Evolutionary conservation across 2,113 vertebrate species (phyloP).

Genomic region (Corynorhinus townsendii): DNA sequence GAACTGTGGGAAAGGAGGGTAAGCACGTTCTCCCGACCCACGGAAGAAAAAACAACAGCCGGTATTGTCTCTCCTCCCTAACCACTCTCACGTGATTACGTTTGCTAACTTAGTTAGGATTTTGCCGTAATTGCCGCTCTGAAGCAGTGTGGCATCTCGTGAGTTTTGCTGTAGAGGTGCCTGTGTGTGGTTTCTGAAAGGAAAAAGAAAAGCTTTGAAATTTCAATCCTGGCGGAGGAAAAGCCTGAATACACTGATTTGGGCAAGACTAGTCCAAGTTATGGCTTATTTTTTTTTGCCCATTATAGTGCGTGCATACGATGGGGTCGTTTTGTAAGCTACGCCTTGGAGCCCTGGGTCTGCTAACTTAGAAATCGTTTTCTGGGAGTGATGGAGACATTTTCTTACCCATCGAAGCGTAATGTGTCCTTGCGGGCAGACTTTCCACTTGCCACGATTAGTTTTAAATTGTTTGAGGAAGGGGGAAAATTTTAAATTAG

Average conservation of each 20-base stretch:
- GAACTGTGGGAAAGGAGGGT: background rate
- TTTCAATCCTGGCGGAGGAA: background rate
- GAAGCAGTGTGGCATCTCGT: background rate
- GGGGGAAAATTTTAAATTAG: background rate
- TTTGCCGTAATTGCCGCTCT: background rate
- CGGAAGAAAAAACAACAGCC: background rate
- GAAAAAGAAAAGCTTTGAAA: background rate
- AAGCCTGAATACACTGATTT: background rate
- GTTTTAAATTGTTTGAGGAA: background rate
- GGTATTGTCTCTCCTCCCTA: background rate
- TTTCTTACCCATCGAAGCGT: background rate
- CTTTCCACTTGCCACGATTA: background rate
- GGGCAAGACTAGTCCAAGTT: background rate
- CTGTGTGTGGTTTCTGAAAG: background rate
- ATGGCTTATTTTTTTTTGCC: background rate
- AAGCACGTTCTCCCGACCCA: background rate
- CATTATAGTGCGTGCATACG: rapidly evolving
- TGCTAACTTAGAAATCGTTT: background rate
- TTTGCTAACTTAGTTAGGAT: background rate
- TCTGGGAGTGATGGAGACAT: background rate
- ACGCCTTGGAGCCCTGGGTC: background rate
- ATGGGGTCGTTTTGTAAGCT: too few relatives aligned
- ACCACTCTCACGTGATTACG: background rate
- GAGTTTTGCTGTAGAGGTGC: background rate
- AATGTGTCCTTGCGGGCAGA: background rate